Percentiles rank a stretch among this genome's conserved stretches.
These are phyloP conservation scores for Lophura nycthemera DNA, from an alignment of 2,113 vertebrate genomes.

Conservation along the genomic window DNA sequence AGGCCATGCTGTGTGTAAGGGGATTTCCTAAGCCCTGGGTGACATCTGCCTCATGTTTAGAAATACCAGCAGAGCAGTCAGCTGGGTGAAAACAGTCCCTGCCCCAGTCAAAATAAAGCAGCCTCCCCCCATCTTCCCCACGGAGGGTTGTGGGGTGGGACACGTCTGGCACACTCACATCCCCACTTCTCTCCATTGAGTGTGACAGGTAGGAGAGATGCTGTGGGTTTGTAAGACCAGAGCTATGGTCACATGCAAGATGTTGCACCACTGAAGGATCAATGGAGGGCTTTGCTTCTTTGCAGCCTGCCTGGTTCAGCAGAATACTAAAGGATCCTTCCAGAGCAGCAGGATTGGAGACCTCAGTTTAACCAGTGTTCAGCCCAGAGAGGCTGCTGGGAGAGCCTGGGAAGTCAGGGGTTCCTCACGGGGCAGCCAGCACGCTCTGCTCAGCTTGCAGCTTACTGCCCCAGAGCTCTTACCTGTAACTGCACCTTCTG, in stretches of 20 bases:
- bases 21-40: neutral
- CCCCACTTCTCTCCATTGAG: neutral
- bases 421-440: neutral
- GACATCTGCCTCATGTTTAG: neutral
- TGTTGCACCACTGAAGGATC: neutral
- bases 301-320: neutral
- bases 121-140: too few relatives aligned
- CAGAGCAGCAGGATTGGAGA: neutral
- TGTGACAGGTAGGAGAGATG: neutral
- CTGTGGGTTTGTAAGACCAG: neutral
- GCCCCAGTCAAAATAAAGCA: neutral
- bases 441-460: neutral
- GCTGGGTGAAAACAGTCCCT: neutral
- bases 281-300: neutral
- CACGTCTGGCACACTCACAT: neutral
- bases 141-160: fast-evolving
- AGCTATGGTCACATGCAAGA: neutral
- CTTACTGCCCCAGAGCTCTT: neutral
- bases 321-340: neutral
- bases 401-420: neutral
- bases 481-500: neutral
- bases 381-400: neutral
- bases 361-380: neutral
- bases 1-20: neutral
- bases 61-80: neutral